phyloP scores from a whole-genome alignment of 2,888 invertebrate species.

The Stomorhina lunata region DNA sequence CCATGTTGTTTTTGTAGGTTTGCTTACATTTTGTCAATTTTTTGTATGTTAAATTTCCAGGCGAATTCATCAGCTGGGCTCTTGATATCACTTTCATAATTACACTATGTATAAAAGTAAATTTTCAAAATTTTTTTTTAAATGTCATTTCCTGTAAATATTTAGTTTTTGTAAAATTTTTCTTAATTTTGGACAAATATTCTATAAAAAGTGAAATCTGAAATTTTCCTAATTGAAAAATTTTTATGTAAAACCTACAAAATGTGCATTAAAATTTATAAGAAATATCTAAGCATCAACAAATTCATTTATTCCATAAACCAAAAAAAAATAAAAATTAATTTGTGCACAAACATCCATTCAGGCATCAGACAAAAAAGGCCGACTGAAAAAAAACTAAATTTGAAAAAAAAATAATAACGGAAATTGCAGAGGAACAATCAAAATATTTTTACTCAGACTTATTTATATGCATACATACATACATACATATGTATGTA shows the following conservation, averaged over 20 bases:
- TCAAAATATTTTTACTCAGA: conserved; percentile 29
- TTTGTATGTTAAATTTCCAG: too few relatives aligned
- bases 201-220: too few relatives aligned
- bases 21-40: too few relatives aligned
- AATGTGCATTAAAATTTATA: conserved; percentile 40
- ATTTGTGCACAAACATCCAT: neutral
- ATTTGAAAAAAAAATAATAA: conserved; percentile 16
- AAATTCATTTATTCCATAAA: conserved; percentile 35
- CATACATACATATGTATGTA: neutral
- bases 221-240: too few relatives aligned
- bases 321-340: conserved; percentile 26
- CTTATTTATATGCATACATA: neutral
- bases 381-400: conserved; percentile 24
- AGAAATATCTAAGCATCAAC: conserved; percentile 58
- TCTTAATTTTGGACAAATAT: too few relatives aligned
- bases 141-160: too few relatives aligned
- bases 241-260: conserved; percentile 36
- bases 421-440: conserved; percentile 45
- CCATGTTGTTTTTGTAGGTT: too few relatives aligned
- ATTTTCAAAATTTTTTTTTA: too few relatives aligned
- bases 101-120: too few relatives aligned
- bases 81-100: too few relatives aligned
- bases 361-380: conserved; percentile 31
- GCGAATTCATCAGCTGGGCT: too few relatives aligned
- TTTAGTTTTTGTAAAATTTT: too few relatives aligned